phyloP scores from a whole-genome alignment of 2,888 invertebrate species.

The Brachyptera risi region DNA sequence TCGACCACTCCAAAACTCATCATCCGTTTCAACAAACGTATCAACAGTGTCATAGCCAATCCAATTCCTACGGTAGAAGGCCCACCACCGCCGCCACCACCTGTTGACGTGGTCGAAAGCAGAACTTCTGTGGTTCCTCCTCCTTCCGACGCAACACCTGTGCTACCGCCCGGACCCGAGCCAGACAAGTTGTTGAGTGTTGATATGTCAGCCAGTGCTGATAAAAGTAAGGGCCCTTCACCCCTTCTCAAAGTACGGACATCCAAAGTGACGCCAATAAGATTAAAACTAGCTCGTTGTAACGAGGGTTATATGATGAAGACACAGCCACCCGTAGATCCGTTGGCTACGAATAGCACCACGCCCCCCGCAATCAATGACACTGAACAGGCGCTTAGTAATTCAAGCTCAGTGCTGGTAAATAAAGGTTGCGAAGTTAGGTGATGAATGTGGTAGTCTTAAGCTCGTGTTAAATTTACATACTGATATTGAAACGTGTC shows the following conservation, averaged over 20 bases:
- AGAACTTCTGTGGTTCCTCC: too few species aligned
- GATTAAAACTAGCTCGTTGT: conserved; percentile 77
- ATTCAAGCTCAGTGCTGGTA: conserved; percentile 51
- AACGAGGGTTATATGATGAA: conserved; percentile 65
- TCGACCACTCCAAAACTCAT: conserved; percentile 67
- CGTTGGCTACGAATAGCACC: conserved; percentile 39
- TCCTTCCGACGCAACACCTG: conserved; percentile 41
- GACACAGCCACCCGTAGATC: conserved; percentile 40
- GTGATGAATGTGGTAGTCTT: conserved; percentile 54
- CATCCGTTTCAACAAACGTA: conserved; percentile 63
- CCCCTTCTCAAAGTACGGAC: conserved; percentile 56
- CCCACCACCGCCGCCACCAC: conserved; percentile 37
- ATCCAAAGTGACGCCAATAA: conserved; percentile 70
- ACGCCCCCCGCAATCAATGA: conserved; percentile 38
- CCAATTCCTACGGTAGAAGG: conserved; percentile 17
- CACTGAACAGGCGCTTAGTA: conserved; percentile 25
- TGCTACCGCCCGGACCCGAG: conserved; percentile 22
- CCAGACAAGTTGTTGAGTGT: background rate
- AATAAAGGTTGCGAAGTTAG: conserved; percentile 85
- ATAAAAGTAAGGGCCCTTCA: conserved; percentile 36
- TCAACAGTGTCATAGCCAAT: conserved; percentile 40
- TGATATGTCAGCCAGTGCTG: background rate
- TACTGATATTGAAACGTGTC: conserved; percentile 8
- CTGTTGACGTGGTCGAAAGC: conserved; percentile 48
- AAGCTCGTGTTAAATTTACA: conserved; percentile 41